Evolutionary conservation across 35 echinoderm and acorn worm genomes (phyloP).

Genomic region (Lytechinus variegatus): DNA sequence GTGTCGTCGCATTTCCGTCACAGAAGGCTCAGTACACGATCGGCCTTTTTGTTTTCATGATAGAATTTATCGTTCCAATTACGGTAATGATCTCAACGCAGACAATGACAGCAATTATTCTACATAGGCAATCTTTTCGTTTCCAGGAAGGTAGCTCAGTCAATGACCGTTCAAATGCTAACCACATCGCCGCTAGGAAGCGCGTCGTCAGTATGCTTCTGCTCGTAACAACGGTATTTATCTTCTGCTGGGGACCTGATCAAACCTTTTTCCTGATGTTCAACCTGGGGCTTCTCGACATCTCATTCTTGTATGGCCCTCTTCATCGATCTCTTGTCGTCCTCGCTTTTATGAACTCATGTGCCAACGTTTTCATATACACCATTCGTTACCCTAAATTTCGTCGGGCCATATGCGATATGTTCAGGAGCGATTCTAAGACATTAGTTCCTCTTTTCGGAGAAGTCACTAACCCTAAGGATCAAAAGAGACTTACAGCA

Average conservation of each 20-base stretch:
- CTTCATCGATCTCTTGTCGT: not conserved
- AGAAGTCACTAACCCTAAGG: not conserved
- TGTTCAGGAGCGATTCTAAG: not conserved
- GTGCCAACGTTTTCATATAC: not conserved
- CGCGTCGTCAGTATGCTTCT: not conserved
- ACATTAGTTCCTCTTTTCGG: not conserved
- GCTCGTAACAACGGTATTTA: not conserved
- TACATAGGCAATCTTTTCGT: not conserved
- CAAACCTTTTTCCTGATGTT: not conserved
- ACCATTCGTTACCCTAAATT: constrained; percentile 24
- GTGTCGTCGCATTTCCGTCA: not conserved
- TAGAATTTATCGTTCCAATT: not conserved
- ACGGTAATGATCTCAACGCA: not conserved
- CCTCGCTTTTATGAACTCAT: not conserved
- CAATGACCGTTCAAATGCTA: not conserved
- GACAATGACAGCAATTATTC: not conserved
- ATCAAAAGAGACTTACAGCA: not conserved
- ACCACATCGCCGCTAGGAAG: not conserved
- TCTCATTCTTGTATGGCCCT: not conserved
- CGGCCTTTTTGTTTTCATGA: not conserved
- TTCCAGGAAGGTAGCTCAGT: not conserved
- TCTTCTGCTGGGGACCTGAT: constrained; percentile 35
- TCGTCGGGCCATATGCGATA: not conserved
- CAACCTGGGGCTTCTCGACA: not conserved
- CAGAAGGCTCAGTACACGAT: not conserved